Conservation (phyloP, 1,140 invertebrate genomes). For the Tigriopus japonicus region DNA sequence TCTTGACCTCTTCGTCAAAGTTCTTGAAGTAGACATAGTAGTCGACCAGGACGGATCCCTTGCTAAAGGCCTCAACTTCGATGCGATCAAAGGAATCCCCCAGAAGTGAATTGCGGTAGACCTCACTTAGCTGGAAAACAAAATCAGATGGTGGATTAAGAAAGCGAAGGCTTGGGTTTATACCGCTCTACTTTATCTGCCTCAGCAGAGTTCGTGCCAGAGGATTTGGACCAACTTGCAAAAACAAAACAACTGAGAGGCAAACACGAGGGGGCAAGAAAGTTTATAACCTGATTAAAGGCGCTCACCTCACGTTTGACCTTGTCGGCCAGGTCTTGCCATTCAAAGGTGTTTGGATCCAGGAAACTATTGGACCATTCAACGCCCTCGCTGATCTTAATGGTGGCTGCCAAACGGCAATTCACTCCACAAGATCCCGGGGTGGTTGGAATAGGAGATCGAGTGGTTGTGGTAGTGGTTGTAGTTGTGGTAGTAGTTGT, state of each 20-base stretch:
- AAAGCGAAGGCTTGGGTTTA: background rate
- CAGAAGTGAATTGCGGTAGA: constrained; percentile 51
- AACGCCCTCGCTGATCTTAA: constrained; percentile 47
- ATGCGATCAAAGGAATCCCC: constrained; percentile 63
- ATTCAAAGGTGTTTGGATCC: constrained; percentile 63
- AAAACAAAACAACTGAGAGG: background rate
- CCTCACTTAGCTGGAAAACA: constrained; percentile 48
- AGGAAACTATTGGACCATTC: constrained; percentile 58
- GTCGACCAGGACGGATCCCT: constrained; percentile 64
- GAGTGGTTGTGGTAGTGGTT: constrained; percentile 43
- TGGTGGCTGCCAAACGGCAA: constrained; percentile 60
- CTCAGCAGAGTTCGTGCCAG: background rate
- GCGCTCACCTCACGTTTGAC: constrained; percentile 37
- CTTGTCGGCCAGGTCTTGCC: constrained; percentile 45
- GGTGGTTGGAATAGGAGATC: constrained; percentile 42
- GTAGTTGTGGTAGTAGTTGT: constrained; percentile 46
- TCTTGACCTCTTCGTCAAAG: constrained; percentile 28
- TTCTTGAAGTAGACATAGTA: constrained; percentile 62
- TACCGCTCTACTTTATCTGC: no score
- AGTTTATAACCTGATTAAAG: no score
- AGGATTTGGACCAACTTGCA: background rate
- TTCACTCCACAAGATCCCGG: constrained; percentile 51
- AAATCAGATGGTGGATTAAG: constrained; percentile 16
- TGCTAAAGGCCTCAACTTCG: constrained; percentile 60
- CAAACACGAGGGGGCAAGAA: no score